Conservation (phyloP, 2,797 vertebrate genomes). For the Karalla daura region DNA sequence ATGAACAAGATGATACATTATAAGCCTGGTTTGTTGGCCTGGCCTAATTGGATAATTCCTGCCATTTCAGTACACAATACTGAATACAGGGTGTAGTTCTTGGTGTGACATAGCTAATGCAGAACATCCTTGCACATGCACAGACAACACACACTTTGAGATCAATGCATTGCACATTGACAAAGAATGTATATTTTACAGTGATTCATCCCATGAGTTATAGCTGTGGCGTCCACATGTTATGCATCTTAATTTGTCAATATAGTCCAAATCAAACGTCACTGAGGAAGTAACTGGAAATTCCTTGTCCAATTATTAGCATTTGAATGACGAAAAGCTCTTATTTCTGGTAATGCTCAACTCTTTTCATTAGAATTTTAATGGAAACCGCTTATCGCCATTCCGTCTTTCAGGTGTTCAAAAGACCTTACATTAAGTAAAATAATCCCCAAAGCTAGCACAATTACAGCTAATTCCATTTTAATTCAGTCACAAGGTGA, state of each 20-base stretch:
- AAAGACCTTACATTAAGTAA: slow-evolving; percentile 76
- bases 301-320: slow-evolving; percentile 73
- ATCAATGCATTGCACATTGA: not conserved
- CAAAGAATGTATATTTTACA: slow-evolving; percentile 15
- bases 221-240: slow-evolving; percentile 13
- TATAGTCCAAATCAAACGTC: slow-evolving; percentile 72
- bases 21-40: too few relatives aligned
- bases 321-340: slow-evolving; percentile 73
- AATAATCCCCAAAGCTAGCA: slow-evolving; percentile 80
- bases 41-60: not conserved
- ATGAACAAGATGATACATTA: too few relatives aligned
- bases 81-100: not conserved
- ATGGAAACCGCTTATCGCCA: slow-evolving; percentile 80
- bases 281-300: slow-evolving; percentile 58
- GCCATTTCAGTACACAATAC: not conserved
- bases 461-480: slow-evolving; percentile 84
- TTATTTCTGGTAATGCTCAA: slow-evolving; percentile 76
- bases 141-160: not conserved
- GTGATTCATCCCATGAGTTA: slow-evolving; percentile 30
- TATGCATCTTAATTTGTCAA: slow-evolving; percentile 72
- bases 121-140: not conserved
- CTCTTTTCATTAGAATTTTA: slow-evolving; percentile 76
- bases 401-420: slow-evolving; percentile 80
- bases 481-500: slow-evolving; percentile 82
- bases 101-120: not conserved